Evolutionary conservation across 2,113 vertebrate species (phyloP).

Genomic region (Lutjanus erythropterus): DNA sequence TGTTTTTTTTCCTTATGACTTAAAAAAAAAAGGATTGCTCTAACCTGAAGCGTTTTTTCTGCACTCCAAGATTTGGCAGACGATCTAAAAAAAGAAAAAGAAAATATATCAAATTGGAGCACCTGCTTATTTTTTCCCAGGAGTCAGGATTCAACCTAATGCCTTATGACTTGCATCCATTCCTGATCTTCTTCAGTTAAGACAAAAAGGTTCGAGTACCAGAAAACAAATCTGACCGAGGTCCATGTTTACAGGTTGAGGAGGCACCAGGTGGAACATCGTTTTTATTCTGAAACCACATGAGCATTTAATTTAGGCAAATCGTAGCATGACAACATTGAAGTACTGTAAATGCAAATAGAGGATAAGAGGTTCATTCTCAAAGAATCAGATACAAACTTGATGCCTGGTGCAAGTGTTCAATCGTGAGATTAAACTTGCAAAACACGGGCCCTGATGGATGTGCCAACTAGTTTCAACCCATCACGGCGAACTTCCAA

Average conservation of each 20-base stretch:
- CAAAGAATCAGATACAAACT: constrained; percentile 7
- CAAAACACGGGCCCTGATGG: constrained; percentile 14
- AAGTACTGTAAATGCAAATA: constrained; percentile 19
- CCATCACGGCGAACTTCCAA: constrained; percentile 23
- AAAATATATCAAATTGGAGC: constrained; percentile 49
- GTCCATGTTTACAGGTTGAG: constrained; percentile 51
- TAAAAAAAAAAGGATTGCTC: constrained; percentile 15
- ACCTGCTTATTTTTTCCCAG: constrained; percentile 40
- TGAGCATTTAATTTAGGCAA: constrained; percentile 43
- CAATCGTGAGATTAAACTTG: constrained; percentile 14
- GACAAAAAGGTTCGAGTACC: constrained; percentile 29
- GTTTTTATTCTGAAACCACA: constrained; percentile 22
- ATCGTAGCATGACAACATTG: constrained; percentile 16
- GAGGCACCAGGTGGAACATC: constrained; percentile 9
- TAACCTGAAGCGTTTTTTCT: constrained; percentile 31
- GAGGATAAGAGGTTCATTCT: background rate
- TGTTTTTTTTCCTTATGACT: constrained; percentile 11
- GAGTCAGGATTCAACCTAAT: constrained; percentile 77
- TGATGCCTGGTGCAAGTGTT: constrained; percentile 1
- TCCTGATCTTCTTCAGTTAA: constrained; percentile 62
- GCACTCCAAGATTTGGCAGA: constrained; percentile 48
- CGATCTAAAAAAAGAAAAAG: constrained; percentile 13
- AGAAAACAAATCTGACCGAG: constrained; percentile 38
- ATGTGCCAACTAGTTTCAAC: constrained; percentile 48
- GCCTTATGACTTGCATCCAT: constrained; percentile 81